Base-by-base conservation (phyloP, 2,797 vertebrate genomes). In the Megalops cyprinoides region DNA sequence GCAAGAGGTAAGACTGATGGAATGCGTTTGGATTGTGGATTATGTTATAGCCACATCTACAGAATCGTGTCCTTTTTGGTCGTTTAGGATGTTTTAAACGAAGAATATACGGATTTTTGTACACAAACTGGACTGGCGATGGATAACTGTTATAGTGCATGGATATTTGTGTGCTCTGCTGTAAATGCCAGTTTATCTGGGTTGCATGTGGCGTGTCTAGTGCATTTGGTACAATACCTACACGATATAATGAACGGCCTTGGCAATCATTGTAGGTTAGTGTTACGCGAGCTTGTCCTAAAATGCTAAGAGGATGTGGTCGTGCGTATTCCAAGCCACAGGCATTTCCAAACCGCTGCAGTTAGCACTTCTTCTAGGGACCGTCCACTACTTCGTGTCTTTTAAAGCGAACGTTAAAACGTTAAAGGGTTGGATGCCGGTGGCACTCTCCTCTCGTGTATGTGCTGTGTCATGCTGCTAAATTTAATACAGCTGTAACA, bases 1-100 rank as follows among this genome's bases (percentile, higher is more conserved):
- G 97, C 97, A 80, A 94, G 98, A 95, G 98, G 98, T 99, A 88
- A 96, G 96, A 86, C 55, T 79, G 25, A 77, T 18, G 62, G 3
- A n/a, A 39, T n/a, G 28, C 28, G 15, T 42, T 28, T 77, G 5
- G 31, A 10, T n/a, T 14, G 8, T 25, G n/a, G n/a, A n/a, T n/a
- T n/a, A 31, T 6, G 31, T 4, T 44, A 9, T 20, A 42, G 31
- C 12, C 14, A 10, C 14, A 55, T 5, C 62, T 67, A 77, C 20
- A 25, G 14, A 20, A 39, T 37, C 0, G 6, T 28, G 23, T 69
- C 28, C 10, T 48, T 49, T 31, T 51, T 28, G 20, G 56, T 20
- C 0, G 31, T 42, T n/a, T 4, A 23, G 23, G 10, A 3, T 58
- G n/a, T 77, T 77, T 58, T 58, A 25, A 56, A 56, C 0, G 37